phyloP scores from a whole-genome alignment of 2,113 vertebrate genomes.

The Chaetops frenatus region DNA sequence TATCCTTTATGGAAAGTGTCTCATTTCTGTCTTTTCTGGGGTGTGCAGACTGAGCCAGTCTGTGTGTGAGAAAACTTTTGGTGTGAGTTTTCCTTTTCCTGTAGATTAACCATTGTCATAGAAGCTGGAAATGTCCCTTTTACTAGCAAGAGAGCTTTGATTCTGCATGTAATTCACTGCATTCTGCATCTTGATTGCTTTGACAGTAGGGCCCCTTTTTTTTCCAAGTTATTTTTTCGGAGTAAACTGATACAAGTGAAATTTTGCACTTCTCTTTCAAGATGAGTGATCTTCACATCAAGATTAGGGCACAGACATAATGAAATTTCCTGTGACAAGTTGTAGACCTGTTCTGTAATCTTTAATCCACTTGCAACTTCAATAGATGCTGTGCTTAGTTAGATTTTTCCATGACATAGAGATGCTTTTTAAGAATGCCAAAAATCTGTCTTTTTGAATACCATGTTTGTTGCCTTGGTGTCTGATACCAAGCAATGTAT shows the following conservation, averaged over 20 bases:
- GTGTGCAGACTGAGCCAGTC: background rate
- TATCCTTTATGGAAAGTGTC: background rate
- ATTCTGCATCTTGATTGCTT: background rate
- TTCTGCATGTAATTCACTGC: background rate
- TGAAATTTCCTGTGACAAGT: background rate
- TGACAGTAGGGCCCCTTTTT: background rate
- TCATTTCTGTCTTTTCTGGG: background rate
- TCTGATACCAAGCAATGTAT: background rate
- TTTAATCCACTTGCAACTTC: background rate
- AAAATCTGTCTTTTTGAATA: background rate
- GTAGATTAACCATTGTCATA: background rate
- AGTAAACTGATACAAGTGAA: background rate
- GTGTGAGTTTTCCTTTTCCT: background rate
- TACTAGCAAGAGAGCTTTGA: background rate
- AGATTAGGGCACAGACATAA: background rate
- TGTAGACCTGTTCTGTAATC: background rate
- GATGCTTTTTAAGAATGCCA: background rate
- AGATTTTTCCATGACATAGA: background rate
- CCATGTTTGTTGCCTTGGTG: background rate
- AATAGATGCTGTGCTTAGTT: background rate
- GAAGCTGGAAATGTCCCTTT: background rate
- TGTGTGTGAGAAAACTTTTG: too few species aligned
- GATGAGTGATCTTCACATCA: background rate
- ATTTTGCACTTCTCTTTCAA: background rate
- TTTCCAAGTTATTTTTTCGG: background rate